These are phyloP conservation scores for Corythornis madagascariensis DNA, from an alignment of 2,113 vertebrate species.

Conservation along the genomic window DNA sequence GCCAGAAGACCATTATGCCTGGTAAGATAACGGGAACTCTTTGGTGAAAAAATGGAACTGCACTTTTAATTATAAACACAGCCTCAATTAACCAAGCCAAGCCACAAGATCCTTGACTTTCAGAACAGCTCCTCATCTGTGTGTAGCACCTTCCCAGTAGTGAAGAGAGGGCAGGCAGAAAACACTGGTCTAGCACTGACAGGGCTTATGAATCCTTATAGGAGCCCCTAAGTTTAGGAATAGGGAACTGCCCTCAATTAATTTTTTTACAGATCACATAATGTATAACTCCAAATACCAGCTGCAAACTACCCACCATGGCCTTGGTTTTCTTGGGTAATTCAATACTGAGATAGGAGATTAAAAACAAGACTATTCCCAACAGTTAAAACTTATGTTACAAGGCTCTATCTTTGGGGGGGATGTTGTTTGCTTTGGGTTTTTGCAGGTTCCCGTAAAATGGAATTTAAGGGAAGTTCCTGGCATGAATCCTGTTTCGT, in stretches of 20 bases:
- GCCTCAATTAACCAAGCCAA: neutral
- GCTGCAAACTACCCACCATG: neutral
- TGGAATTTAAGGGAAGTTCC: constrained; percentile 81
- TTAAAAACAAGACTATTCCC: neutral
- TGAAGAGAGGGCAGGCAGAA: neutral
- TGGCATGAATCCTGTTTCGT: constrained; percentile 84
- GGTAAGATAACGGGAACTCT: constrained; percentile 66
- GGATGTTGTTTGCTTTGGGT: neutral
- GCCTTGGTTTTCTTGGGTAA: neutral
- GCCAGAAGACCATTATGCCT: constrained; percentile 83
- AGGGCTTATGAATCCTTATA: neutral
- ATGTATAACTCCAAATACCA: neutral
- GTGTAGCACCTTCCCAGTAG: neutral
- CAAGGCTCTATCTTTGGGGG: neutral
- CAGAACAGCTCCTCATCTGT: neutral
- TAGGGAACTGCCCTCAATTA: neutral
- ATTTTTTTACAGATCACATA: neutral
- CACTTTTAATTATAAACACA: neutral
- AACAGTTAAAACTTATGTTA: neutral
- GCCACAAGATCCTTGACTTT: neutral
- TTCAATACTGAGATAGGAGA: neutral
- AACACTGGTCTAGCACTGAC: neutral
- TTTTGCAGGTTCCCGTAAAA: constrained; percentile 81
- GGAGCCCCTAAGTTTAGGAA: neutral
- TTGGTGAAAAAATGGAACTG: neutral